Evolutionary conservation across 2,888 invertebrate genomes (phyloP).

Genomic region (Plagiodera versicolora): DNA sequence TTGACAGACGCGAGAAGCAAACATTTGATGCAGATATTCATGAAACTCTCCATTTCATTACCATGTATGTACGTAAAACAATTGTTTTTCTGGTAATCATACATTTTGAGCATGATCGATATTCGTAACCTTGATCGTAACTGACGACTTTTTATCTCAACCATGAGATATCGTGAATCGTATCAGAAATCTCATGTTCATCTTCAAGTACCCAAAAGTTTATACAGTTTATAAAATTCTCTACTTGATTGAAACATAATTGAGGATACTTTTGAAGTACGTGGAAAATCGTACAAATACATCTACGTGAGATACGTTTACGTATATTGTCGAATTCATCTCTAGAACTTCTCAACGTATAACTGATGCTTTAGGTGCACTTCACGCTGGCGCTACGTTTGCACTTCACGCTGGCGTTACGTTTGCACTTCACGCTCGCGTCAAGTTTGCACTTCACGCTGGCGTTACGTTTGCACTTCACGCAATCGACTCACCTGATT

Average conservation of each 20-base stretch:
- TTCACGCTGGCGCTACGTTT: not conserved
- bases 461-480: not conserved
- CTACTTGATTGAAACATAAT: too few relatives aligned
- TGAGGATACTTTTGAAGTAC: too few relatives aligned
- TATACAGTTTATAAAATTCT: too few relatives aligned
- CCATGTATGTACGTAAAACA: too few relatives aligned
- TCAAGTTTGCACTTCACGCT: not conserved
- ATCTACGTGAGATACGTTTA: too few relatives aligned
- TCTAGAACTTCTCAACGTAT: too few relatives aligned
- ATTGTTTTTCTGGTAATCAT: too few relatives aligned
- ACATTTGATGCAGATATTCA: not conserved
- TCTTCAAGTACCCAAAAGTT: too few relatives aligned
- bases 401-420: not conserved
- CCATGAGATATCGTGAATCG: not conserved
- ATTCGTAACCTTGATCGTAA: not conserved
- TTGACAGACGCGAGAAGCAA: not conserved
- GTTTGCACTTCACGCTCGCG: not conserved
- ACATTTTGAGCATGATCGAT: not conserved
- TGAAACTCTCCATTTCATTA: too few relatives aligned
- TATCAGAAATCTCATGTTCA: too few relatives aligned
- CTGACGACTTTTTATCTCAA: not conserved
- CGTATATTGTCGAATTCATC: not conserved
- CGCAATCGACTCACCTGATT: conserved; percentile 63
- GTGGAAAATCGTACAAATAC: too few relatives aligned
- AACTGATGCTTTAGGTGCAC: not conserved